These are phyloP conservation scores for Tinea semifulvella DNA, from an alignment of 2,888 invertebrate species.

Conservation along the genomic window DNA sequence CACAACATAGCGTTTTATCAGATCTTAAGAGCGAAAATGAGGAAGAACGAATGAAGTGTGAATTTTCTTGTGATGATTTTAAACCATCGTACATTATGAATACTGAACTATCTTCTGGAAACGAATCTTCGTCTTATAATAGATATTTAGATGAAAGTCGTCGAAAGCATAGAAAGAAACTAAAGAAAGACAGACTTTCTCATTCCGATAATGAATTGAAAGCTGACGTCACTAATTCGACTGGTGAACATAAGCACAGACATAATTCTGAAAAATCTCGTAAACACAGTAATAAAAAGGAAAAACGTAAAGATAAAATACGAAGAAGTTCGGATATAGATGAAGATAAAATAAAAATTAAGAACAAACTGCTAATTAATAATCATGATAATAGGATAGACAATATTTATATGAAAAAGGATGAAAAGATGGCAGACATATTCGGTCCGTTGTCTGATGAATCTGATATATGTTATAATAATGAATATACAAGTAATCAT, in stretches of 20 bases:
- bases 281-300: conserved; percentile 64
- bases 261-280: conserved; percentile 58
- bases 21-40: conserved; percentile 48
- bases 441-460: conserved; percentile 88
- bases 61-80: conserved; percentile 2
- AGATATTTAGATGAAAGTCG: conserved; percentile 61
- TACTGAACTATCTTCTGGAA: conserved; percentile 44
- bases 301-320: conserved; percentile 67
- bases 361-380: conserved; percentile 33
- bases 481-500: conserved; percentile 33
- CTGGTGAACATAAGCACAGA: conserved; percentile 40
- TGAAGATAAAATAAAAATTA: conserved; percentile 61
- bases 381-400: neutral
- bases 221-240: conserved; percentile 35
- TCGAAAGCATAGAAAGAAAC: conserved; percentile 87
- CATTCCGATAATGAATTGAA: conserved; percentile 67
- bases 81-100: neutral
- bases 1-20: neutral
- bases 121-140: conserved; percentile 47
- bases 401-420: conserved; percentile 59
- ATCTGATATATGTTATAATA: conserved; percentile 40
- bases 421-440: conserved; percentile 87
- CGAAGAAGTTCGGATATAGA: conserved; percentile 59
- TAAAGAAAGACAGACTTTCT: conserved; percentile 78
- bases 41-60: conserved; percentile 28